Conservation (phyloP, 2,797 vertebrate species). For the Epinephelus coioides region DNA sequence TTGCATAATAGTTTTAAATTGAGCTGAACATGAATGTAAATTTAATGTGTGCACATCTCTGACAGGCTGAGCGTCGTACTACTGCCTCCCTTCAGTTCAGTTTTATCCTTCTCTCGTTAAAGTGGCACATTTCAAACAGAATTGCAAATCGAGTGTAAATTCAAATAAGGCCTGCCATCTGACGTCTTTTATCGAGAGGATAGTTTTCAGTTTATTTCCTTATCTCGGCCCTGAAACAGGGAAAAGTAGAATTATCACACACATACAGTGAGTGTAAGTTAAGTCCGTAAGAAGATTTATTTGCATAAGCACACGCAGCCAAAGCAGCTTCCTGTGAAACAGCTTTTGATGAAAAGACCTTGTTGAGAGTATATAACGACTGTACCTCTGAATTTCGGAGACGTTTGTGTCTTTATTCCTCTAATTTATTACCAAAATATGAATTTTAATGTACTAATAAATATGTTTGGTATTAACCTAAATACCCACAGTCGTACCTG, state of each 20-base stretch:
- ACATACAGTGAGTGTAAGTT: slow-evolving; percentile 66
- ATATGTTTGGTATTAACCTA: slow-evolving; percentile 26
- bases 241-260: slow-evolving; percentile 68
- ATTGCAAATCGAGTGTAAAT: slow-evolving; percentile 64
- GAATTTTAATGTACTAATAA: slow-evolving; percentile 22
- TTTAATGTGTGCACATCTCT: slow-evolving; percentile 7
- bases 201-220: slow-evolving; percentile 58
- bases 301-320: slow-evolving; percentile 71
- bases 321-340: slow-evolving; percentile 56
- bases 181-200: slow-evolving; percentile 44
- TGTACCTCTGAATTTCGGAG: slow-evolving; percentile 14
- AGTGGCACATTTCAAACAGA: slow-evolving; percentile 43
- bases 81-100: slow-evolving; percentile 5
- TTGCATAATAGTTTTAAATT: slow-evolving; percentile 20
- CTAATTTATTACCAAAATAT: slow-evolving; percentile 11
- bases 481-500: slow-evolving; percentile 17
- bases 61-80: not conserved
- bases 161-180: slow-evolving; percentile 54
- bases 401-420: slow-evolving; percentile 20
- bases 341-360: slow-evolving; percentile 52
- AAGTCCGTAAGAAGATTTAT: slow-evolving; percentile 81
- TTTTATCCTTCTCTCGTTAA: slow-evolving; percentile 36
- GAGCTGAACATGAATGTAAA: slow-evolving; percentile 11
- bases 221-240: slow-evolving; percentile 54
- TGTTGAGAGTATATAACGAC: slow-evolving; percentile 30